Base-by-base conservation (phyloP, 2,113 vertebrate species). In the Formicarius rufipectus region DNA sequence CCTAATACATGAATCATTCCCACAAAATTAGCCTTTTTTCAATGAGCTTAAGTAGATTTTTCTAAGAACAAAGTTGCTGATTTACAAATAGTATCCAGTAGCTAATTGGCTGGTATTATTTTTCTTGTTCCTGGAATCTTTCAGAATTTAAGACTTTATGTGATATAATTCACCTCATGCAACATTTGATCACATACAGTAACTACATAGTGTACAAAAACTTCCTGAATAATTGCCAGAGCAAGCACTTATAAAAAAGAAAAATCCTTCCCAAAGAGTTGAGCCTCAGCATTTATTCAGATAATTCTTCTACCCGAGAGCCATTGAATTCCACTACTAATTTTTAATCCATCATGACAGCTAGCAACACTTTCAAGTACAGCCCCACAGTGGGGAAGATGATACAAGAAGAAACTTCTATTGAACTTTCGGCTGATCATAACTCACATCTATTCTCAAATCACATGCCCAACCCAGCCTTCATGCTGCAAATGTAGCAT, bases 381-480 rank as follows among this genome's bases (percentile, higher is more conserved):
- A 87, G 63, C 8, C 87, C 47, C 74, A 62, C 1, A 73, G 31
- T 79, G 24, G 87, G 72, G 75, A 96, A 85, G 79, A 89, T 47
- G 13, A 72, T 63, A 86, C 72, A 95, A 90, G 74, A 94, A 92
- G 30, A 80, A 83, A 77, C 6, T 83, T 89, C 68, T 74, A n/a
- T 76, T 90, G 85, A 88, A 76, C 55, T 88, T 84, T 77, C 67
- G 80, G 71, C 39, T 86, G 74, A 66, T 28, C 5, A 0, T 85
- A 92, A 71, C 33, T 69, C 63, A 76, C 23, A 28, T 35, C 47
- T 74, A 67, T 42, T 35, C 22, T 81, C 47, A 74, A 55, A 90
- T 81, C 73, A 56, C 53, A 71, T n/a, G 72, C 24, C 79, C 18
- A 89, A 73, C 74, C 28, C 58, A 95, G 84, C 33, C n/a, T 66